Evolutionary conservation across 1,140 invertebrate species (phyloP), one percentile per base, ranked within the genome.

Genomic region (Aphaenogaster floridana): DNA sequence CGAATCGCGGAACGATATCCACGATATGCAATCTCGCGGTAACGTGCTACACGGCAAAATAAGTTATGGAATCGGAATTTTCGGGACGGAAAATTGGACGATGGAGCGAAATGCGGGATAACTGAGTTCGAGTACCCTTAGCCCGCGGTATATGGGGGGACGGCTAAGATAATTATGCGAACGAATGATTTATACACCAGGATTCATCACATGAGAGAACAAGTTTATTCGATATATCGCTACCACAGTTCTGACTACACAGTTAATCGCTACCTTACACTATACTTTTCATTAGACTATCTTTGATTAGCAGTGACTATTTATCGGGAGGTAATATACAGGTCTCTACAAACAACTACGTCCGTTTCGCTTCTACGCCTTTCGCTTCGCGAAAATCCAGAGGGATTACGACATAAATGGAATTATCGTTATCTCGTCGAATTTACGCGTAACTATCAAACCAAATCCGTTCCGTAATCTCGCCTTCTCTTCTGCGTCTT

Each of bases 181-280:
- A 42, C 21, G 50, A 81, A 81, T 81, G 15, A 81, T 34, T 71
- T 39, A 39, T 54, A 79, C 74, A 64, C 45, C 78, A 69, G 21
- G n/a, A 28, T 76, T 88, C 91, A 92, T 94, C 76, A 76, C 94
- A 95, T 94, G 94, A 94, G 94, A 95, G 95, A 95, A 95, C 94
- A 93, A 95, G 91, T 95, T 95, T 95, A 95, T 95, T 95, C 92
- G 91, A 92, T 91, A 92, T 94, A 92, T 93, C 92, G 93, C 94
- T 95, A 94, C 93, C 92, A 92, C 92, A 93, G 88, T 94, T 90
- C 92, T 80, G 71, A 81, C 93, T 94, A 93, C 93, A 94, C 92
- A 91, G 90, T 79, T 93, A 94, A 91, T 93, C 87, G 91, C 92
- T 94, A 93, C 87, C 88, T 91, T 83, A 90, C 91, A 90, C 93